Evolutionary conservation across 2,888 invertebrate genomes (phyloP), one percentile per base, ranked within the genome.

Genomic region (Pinctada fucata): DNA sequence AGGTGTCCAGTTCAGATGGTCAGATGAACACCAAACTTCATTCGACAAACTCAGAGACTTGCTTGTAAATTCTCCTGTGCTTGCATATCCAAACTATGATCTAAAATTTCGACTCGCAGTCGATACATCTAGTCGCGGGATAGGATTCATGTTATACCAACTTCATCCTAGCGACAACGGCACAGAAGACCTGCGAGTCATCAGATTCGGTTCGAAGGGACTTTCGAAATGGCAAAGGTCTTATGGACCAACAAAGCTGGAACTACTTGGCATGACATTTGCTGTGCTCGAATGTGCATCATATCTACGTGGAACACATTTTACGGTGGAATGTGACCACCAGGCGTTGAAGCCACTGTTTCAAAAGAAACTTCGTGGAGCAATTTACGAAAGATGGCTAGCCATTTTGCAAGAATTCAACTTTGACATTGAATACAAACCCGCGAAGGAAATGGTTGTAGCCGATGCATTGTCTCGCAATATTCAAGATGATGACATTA

Each of bases 91-190:
- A 47, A n/a, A 50, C 8, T 77, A 51, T 63, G 71, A 77, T 48
- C n/a, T 51, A 66, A 50, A 47, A 31, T 82, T 84, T 51, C 48
- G 79, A n/a, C n/a, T n/a, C n/a, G n/a, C n/a, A n/a, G n/a, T n/a
- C n/a, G n/a, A n/a, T n/a, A n/a, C n/a, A n/a, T 8, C 69, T 84
- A 45, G 68, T 75, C 3, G 78, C 81, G 3, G 81, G 80, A 50
- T 79, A 76, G 6, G 49, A 64, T 70, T 10, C 13, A 65, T 58
- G 63, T 78, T 76, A 66, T 72, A 66, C 48, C 72, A 77, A 72
- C 64, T 72, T 8, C 63, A 58, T 2, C 5, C n/a, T 13, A 51
- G 31, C 45, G 16, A 13, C 13, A n/a, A 74, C 13, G 48, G 13
- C 16, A 3, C 65, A 49, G 76, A 67, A 3, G 31, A 31, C 3